Evolutionary conservation across 2,888 invertebrate genomes (phyloP), one percentile per base, ranked within the genome.

Genomic region (Lydus trimaculatus): DNA sequence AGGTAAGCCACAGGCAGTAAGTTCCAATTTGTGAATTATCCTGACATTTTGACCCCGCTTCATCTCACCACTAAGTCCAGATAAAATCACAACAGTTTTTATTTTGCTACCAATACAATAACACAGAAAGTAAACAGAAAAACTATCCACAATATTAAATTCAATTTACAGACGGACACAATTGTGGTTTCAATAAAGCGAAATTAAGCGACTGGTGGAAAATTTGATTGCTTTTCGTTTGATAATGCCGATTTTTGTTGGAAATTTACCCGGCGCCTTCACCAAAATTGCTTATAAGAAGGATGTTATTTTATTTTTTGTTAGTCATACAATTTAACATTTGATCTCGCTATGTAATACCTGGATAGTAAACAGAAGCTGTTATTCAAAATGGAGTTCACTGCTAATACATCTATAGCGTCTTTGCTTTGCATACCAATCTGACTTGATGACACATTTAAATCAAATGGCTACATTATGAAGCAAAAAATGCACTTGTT

Each of bases 1-100:
- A 70, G 73, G 73, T 72, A 72, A 76, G 73, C 77, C 75, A 56
- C 72, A 69, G 69, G 75, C 76, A 76, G 76, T 79, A 79, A 78
- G 73, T 79, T 79, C 75, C 77, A 79, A 79, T 79, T 79, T 79
- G 72, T 67, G 76, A 78, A 79, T 78, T 77, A 76, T 69, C 72
- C 72, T 67, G 73, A 71, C 75, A 67, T 72, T 69, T 70, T 66
- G 71, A 62, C 65, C 64, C 58, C 13, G 59, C 63, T 60, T 61
- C 58, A 6, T 31, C 36, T 63, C 31, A 17, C 63, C 20, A 20
- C 39, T 20, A n/a, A 61, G 39, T 58, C 63, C 64, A 65, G 64
- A 68, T 65, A 62, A 68, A 68, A 68, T 68, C 65, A 63, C 65
- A 61, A 68, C 65, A 28, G 48, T 68, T 67, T 64, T 64, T 61